Evolutionary conservation across 2,888 invertebrate species (phyloP).

Genomic region (Drosophila hamatofila): DNA sequence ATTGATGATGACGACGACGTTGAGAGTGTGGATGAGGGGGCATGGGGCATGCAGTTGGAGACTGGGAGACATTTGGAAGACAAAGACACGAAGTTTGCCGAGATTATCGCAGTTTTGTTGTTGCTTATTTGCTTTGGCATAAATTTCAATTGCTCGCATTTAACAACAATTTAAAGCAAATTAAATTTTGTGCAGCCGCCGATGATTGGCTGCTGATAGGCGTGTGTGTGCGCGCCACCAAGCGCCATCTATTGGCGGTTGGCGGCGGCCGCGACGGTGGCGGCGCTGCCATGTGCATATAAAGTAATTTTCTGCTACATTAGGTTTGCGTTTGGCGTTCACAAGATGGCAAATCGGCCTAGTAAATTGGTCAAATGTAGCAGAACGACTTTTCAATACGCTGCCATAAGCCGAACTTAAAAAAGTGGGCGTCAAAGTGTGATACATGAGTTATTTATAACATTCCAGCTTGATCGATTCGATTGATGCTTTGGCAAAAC

Average conservation of each 20-base stretch:
- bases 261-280: slow-evolving; percentile 29
- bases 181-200: slow-evolving; percentile 69
- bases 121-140: slow-evolving; percentile 65
- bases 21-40: slow-evolving; percentile 23
- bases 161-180: slow-evolving; percentile 80
- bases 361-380: slow-evolving; percentile 15
- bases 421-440: slow-evolving; percentile 21
- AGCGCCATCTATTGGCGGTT: slow-evolving; percentile 67
- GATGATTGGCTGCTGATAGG: slow-evolving; percentile 79
- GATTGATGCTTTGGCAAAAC: slow-evolving; percentile 13
- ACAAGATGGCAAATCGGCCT: slow-evolving; percentile 40
- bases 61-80: slow-evolving; percentile 13
- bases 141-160: slow-evolving; percentile 82
- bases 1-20: slow-evolving; percentile 74
- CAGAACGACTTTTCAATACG: slow-evolving; percentile 35
- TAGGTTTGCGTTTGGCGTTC: slow-evolving; percentile 53
- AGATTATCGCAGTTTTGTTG: slow-evolving; percentile 67
- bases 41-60: not conserved
- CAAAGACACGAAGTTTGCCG: slow-evolving; percentile 36
- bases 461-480: slow-evolving; percentile 29
- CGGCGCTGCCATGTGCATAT: slow-evolving; percentile 77
- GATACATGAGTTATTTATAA: slow-evolving; percentile 13
- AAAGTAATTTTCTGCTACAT: slow-evolving; percentile 81
- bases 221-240: slow-evolving; percentile 38
- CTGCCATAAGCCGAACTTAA: not conserved